Conservation (phyloP, 2,888 invertebrate species). For the Pammene aurita region DNA sequence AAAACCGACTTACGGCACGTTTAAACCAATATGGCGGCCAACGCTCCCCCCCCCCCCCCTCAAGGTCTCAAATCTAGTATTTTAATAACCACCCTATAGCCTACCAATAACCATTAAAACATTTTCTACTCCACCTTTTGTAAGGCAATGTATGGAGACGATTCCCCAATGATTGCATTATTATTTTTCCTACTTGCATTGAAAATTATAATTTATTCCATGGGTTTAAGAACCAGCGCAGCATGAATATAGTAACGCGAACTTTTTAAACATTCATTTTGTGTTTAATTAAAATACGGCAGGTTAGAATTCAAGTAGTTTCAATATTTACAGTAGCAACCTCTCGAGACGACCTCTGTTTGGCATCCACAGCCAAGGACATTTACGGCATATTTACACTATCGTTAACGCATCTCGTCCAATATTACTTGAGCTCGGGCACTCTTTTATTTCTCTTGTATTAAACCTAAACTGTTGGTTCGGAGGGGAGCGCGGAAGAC, state of each 20-base stretch:
- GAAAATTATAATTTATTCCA: conserved; percentile 4
- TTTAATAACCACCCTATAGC: too few relatives aligned
- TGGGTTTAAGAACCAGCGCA: conserved; percentile 14
- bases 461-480: conserved; percentile 44
- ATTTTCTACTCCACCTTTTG: too few relatives aligned
- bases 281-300: conserved; percentile 1
- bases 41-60: too few relatives aligned
- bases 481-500: conserved; percentile 48
- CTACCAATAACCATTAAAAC: too few relatives aligned
- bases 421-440: conserved; percentile 51
- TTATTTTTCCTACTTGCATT: neutral
- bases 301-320: conserved; percentile 22
- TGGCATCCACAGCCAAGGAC: conserved; percentile 55
- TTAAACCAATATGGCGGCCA: too few relatives aligned
- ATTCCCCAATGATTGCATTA: too few relatives aligned
- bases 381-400: conserved; percentile 54
- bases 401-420: conserved; percentile 49
- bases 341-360: conserved; percentile 28
- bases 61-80: too few relatives aligned
- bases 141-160: too few relatives aligned
- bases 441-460: conserved; percentile 40
- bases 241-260: neutral
- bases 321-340: conserved; percentile 26
- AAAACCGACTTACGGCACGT: too few relatives aligned
- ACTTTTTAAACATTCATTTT: neutral